phyloP scores from a whole-genome alignment of 2,113 vertebrate genomes.

The Oncorhynchus masou region DNA sequence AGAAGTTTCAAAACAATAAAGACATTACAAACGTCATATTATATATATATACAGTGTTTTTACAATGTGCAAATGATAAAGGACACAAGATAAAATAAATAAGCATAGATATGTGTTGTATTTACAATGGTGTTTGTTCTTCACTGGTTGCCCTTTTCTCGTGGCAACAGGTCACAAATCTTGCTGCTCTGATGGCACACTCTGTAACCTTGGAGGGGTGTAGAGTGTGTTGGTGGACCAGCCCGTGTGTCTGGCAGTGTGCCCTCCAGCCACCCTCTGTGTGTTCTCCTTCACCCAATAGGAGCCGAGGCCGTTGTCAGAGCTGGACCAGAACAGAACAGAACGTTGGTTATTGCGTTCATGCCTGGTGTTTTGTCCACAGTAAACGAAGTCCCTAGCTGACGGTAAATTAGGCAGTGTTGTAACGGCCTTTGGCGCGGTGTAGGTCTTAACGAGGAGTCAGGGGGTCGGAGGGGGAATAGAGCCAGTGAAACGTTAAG shows the following conservation, averaged over 20 bases:
- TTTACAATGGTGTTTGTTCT: no score
- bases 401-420: constrained; percentile 48
- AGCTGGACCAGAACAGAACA: constrained; percentile 27
- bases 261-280: constrained; percentile 26
- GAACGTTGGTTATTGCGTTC: constrained; percentile 7
- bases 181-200: no score
- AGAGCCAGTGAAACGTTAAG: constrained; percentile 52
- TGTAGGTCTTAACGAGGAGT: constrained; percentile 48
- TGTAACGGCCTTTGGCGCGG: constrained; percentile 49
- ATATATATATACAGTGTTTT: no score
- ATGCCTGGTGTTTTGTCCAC: constrained; percentile 42
- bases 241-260: background rate
- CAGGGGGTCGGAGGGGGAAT: constrained; percentile 39
- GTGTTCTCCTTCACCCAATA: constrained; percentile 20
- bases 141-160: no score
- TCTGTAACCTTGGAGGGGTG: no score
- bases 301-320: constrained; percentile 5
- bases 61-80: no score
- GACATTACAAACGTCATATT: no score
- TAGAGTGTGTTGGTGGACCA: constrained; percentile 20
- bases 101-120: no score
- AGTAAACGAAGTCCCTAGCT: constrained; percentile 53
- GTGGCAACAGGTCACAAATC: no score
- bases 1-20: no score
- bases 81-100: no score